These are phyloP conservation scores for Morbakka virulenta DNA, from an alignment of 30 jellyfish, hydroid and myxozoan genomes.

Conservation along the genomic window DNA sequence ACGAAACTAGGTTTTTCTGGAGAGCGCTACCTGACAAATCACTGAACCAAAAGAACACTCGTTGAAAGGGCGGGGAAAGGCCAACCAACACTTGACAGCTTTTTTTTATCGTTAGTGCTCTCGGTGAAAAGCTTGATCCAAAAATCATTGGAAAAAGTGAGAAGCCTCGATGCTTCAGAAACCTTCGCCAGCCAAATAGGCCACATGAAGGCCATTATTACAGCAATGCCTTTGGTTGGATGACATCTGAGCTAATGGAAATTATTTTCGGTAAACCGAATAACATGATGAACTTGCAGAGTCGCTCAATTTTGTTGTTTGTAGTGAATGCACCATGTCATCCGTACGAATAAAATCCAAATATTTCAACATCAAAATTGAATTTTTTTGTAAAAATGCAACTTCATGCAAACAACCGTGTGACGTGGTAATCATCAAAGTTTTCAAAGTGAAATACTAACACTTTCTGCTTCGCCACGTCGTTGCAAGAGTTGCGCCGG, in stretches of 20 bases:
- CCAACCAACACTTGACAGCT: constrained; percentile 45
- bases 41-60: no score
- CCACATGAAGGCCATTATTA: constrained; percentile 13
- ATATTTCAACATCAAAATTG: no score
- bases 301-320: constrained; percentile 8
- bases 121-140: constrained; percentile 13
- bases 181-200: not conserved
- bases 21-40: no score
- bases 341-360: constrained; percentile 28
- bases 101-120: not conserved
- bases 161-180: constrained; percentile 39
- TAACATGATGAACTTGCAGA: constrained; percentile 35
- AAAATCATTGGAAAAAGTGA: constrained; percentile 13
- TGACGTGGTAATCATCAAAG: constrained; percentile 46
- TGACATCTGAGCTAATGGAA: no score
- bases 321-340: constrained; percentile 65
- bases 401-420: constrained; percentile 45
- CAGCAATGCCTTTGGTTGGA: no score
- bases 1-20: no score
- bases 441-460: no score
- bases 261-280: constrained; percentile 13
- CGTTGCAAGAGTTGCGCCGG: no score
- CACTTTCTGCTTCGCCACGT: no score
- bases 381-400: constrained; percentile 40
- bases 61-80: constrained; percentile 16